Evolutionary conservation across 2,888 invertebrate genomes (phyloP).

Genomic region (Eupithecia vulgata): DNA sequence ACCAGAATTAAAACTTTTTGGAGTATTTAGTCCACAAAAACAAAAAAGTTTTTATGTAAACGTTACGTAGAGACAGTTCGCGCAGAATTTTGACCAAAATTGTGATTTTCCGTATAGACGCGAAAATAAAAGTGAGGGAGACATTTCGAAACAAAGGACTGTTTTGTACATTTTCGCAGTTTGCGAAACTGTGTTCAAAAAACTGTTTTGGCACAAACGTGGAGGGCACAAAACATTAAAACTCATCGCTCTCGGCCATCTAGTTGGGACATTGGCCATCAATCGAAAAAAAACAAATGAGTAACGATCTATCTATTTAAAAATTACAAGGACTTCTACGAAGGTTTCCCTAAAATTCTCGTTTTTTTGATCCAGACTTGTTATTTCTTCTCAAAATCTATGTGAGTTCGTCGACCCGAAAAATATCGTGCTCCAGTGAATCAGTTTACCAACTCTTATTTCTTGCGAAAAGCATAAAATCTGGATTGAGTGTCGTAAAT

Average conservation of each 20-base stretch:
- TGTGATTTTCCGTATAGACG: conserved; percentile 84
- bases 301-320: conserved; percentile 68
- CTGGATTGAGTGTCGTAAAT: conserved; percentile 79
- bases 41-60: conserved; percentile 68
- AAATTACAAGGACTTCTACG: conserved; percentile 64
- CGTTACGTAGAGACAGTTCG: conserved; percentile 76
- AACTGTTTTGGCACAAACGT: conserved; percentile 68
- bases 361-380: conserved; percentile 70
- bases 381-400: conserved; percentile 63
- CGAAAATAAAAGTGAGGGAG: conserved; percentile 72
- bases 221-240: conserved; percentile 64
- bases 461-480: conserved; percentile 63
- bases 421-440: conserved; percentile 75
- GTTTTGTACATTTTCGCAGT: conserved; percentile 84
- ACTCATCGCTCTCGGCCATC: conserved; percentile 72
- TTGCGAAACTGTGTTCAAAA: conserved; percentile 84
- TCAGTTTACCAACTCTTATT: conserved; percentile 67
- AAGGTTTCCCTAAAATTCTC: conserved; percentile 71
- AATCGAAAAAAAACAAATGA: conserved; percentile 77
- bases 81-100: conserved; percentile 79
- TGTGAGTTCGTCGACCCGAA: conserved; percentile 76
- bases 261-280: conserved; percentile 79
- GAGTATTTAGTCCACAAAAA: conserved; percentile 74
- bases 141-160: conserved; percentile 82
- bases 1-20: conserved; percentile 76